Conservation (phyloP, 2,797 vertebrate species). For the Cichlasoma orientale region DNA sequence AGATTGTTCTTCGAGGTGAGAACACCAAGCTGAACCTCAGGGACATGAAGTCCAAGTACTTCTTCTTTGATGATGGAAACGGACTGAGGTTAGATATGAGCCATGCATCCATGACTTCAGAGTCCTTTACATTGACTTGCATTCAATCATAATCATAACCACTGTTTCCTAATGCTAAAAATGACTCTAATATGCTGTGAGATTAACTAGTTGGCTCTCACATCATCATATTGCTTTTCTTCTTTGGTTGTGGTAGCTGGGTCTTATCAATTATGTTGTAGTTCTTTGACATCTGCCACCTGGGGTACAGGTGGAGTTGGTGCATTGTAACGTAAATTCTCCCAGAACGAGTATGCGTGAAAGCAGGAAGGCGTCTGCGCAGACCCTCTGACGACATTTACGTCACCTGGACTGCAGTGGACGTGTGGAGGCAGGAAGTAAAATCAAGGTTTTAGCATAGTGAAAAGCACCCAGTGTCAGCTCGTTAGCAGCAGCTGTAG, state of each 20-base stretch:
- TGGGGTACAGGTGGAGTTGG: no score
- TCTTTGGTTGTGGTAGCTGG: background rate
- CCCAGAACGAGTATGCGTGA: no score
- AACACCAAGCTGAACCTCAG: slow-evolving; percentile 89
- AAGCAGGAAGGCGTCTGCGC: background rate
- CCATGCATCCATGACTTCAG: background rate
- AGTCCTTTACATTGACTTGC: background rate
- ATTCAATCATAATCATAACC: background rate
- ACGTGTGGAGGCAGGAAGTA: background rate
- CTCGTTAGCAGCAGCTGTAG: background rate
- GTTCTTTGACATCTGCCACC: no score
- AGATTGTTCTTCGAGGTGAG: slow-evolving; percentile 93
- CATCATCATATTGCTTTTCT: background rate
- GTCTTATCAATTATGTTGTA: no score
- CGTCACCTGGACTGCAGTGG: background rate
- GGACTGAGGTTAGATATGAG: slow-evolving; percentile 86
- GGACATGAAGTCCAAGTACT: slow-evolving; percentile 97
- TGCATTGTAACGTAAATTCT: no score
- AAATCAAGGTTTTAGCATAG: no score
- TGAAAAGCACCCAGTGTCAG: background rate
- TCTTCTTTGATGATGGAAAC: slow-evolving; percentile 98
- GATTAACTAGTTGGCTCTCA: background rate
- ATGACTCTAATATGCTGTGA: background rate
- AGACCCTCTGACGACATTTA: background rate
- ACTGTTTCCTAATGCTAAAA: background rate